A percentile compares a stretch with the other conserved stretches of the same genome.
Evolutionary conservation across 2,797 vertebrate genomes (phyloP).

Genomic region (Halcyon chelicuti): DNA sequence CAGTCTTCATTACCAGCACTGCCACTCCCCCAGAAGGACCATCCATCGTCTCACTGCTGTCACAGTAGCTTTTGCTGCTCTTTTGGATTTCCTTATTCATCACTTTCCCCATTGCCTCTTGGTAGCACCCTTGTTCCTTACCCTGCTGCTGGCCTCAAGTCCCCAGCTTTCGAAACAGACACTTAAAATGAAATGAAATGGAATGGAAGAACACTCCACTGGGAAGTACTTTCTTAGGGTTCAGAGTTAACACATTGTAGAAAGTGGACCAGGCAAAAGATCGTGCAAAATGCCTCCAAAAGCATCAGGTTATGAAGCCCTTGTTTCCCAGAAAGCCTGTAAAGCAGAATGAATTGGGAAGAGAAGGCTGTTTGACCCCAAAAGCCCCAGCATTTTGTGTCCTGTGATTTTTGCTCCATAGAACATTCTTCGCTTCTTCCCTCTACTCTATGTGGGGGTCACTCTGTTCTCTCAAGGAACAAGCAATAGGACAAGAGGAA

Average conservation of each 20-base stretch:
- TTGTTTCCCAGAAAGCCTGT: no score
- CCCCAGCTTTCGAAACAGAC: neutral
- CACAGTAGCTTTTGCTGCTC: neutral
- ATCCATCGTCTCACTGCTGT: neutral
- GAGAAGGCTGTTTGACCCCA: neutral
- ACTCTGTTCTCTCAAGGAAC: no score
- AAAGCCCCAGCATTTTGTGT: neutral
- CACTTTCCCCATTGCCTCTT: neutral
- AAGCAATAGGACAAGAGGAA: no score
- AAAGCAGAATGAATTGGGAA: neutral
- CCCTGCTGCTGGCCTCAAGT: neutral
- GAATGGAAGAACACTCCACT: neutral
- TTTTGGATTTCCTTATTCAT: neutral
- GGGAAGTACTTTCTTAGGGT: neutral
- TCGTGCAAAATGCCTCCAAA: neutral
- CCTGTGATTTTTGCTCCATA: fast-evolving
- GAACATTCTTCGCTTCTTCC: neutral
- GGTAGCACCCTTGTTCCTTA: neutral
- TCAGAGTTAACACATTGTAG: neutral
- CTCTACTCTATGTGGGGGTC: neutral
- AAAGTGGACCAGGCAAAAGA: neutral
- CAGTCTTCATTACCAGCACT: neutral
- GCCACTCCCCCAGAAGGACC: neutral
- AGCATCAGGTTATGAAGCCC: neutral
- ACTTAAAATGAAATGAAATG: no score